Evolutionary conservation across 2,797 vertebrate genomes (phyloP).

Genomic region (Spondyliosoma cantharus): DNA sequence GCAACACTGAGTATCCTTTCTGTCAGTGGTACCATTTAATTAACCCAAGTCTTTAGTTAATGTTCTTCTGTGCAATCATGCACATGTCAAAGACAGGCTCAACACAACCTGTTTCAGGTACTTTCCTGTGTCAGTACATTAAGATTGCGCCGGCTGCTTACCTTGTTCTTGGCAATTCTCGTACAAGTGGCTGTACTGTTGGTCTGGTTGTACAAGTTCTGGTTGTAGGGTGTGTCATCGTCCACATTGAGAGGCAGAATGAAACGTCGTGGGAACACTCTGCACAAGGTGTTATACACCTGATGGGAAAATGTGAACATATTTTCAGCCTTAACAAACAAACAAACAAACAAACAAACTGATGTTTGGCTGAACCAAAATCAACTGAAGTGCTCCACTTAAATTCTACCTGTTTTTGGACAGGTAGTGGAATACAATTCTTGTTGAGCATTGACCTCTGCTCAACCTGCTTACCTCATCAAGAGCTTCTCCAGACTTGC

Average conservation of each 20-base stretch:
- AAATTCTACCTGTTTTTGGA: background rate
- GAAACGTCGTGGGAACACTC: slow-evolving; percentile 89
- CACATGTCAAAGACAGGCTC: background rate
- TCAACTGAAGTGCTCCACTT: background rate
- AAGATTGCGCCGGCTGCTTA: slow-evolving; percentile 8
- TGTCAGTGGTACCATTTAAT: background rate
- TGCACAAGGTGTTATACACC: slow-evolving; percentile 84
- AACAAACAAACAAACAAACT: slow-evolving; percentile 19
- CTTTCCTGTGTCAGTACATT: background rate
- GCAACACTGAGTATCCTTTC: background rate
- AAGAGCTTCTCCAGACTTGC: slow-evolving; percentile 85
- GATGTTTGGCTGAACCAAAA: background rate
- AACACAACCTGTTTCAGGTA: background rate
- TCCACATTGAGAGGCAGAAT: slow-evolving; percentile 87
- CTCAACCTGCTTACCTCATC: slow-evolving; percentile 75
- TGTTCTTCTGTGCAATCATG: background rate
- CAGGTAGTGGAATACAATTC: background rate
- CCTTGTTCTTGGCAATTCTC: slow-evolving; percentile 76
- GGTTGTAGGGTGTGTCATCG: slow-evolving; percentile 69
- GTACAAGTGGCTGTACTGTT: slow-evolving; percentile 83
- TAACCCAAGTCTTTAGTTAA: background rate
- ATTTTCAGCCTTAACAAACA: slow-evolving; percentile 66
- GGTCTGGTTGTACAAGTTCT: slow-evolving; percentile 82
- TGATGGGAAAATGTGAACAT: slow-evolving; percentile 35
- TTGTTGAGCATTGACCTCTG: background rate